These are phyloP conservation scores for Orthosia gothica DNA, from an alignment of 2,888 invertebrate species.

Conservation along the genomic window DNA sequence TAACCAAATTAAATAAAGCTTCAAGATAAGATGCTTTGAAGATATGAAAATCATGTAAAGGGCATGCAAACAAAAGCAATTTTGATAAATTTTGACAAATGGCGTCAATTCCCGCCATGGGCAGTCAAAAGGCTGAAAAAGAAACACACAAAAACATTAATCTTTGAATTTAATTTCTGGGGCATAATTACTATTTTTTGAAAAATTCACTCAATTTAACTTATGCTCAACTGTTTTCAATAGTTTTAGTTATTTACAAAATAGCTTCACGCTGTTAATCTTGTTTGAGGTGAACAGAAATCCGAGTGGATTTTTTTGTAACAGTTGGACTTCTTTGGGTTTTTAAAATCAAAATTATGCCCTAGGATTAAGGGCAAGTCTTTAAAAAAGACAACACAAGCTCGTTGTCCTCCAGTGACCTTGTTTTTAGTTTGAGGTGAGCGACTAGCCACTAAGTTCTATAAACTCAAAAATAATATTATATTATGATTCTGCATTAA, in stretches of 20 bases:
- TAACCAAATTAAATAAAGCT: slow-evolving; percentile 27
- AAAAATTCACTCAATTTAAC: not conserved
- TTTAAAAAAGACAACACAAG: slow-evolving; percentile 37
- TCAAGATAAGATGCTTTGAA: slow-evolving; percentile 27
- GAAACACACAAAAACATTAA: slow-evolving; percentile 32
- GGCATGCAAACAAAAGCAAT: slow-evolving; percentile 47
- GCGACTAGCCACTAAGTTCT: slow-evolving; percentile 21
- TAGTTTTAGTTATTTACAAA: not conserved
- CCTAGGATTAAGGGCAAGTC: slow-evolving; percentile 10
- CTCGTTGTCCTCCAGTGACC: slow-evolving; percentile 27
- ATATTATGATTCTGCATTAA: not conserved
- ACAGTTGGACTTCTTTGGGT: not conserved
- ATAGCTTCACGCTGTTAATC: slow-evolving; percentile 5
- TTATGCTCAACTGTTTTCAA: not conserved
- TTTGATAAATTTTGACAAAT: slow-evolving; percentile 40
- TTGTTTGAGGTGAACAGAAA: slow-evolving; percentile 6
- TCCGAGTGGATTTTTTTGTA: not conserved
- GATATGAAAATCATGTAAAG: slow-evolving; percentile 14
- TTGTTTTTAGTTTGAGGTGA: slow-evolving; percentile 27
- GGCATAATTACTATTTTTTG: slow-evolving; percentile 29
- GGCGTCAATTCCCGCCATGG: slow-evolving; percentile 24
- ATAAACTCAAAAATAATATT: slow-evolving; percentile 9
- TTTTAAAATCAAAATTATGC: slow-evolving; percentile 46
- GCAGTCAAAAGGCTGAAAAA: slow-evolving; percentile 54
- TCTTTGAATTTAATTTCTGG: slow-evolving; percentile 27